phyloP scores from a whole-genome alignment of 2,888 invertebrate genomes.

The Proisotoma minuta region DNA sequence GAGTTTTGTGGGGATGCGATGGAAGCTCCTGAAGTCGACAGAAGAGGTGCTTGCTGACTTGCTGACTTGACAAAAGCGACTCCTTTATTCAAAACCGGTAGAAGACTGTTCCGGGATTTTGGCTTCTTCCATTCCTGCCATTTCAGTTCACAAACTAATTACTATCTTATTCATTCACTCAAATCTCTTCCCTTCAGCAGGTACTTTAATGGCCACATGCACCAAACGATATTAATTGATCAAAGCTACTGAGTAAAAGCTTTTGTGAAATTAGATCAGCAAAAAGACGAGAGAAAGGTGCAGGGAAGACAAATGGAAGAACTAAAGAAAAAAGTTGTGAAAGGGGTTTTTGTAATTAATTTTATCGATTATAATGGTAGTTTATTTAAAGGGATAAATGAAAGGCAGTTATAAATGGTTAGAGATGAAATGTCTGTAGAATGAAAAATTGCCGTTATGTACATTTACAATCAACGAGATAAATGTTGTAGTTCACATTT shows the following conservation, averaged over 20 bases:
- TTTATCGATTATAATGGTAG: no score
- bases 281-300: no score
- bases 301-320: no score
- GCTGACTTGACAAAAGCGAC: slow-evolving; percentile 42
- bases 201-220: background rate
- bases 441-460: no score
- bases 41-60: slow-evolving; percentile 29
- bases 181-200: background rate
- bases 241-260: no score
- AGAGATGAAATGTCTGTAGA: no score
- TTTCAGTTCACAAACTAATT: slow-evolving; percentile 31
- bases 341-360: no score
- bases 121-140: slow-evolving; percentile 47
- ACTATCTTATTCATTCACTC: slow-evolving; percentile 18
- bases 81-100: slow-evolving; percentile 43
- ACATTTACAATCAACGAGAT: background rate
- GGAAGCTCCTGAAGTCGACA: slow-evolving; percentile 41
- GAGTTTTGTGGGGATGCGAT: background rate
- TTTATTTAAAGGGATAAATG: no score
- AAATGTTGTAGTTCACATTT: background rate
- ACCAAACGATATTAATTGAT: background rate
- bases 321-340: no score
- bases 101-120: slow-evolving; percentile 43
- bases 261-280: no score
- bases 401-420: no score